phyloP scores from a whole-genome alignment of 37 sponge, comb jelly and placozoan genomes.

The Corticium candelabrum region DNA sequence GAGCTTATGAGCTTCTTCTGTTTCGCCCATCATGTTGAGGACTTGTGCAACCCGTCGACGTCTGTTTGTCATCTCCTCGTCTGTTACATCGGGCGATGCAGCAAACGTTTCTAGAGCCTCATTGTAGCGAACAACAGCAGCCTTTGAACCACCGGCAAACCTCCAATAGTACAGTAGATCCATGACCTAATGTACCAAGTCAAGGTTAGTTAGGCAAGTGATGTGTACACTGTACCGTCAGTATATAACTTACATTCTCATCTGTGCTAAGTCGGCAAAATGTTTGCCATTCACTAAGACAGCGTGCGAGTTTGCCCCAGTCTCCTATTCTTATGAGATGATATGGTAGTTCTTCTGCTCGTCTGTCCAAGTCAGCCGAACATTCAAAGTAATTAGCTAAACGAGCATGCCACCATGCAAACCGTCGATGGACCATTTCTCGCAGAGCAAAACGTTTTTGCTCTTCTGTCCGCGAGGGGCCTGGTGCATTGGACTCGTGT shows the following conservation, averaged over 20 bases:
- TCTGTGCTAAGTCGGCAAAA: constrained; percentile 9
- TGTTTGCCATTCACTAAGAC: constrained; percentile 12
- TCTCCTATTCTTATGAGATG: constrained; percentile 13
- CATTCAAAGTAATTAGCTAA: constrained; percentile 31
- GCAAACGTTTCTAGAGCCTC: constrained; percentile 11
- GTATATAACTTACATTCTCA: constrained; percentile 7
- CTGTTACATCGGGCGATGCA: background rate
- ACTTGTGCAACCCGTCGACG: background rate
- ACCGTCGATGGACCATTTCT: constrained; percentile 14
- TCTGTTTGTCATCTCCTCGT: background rate
- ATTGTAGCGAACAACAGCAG: constrained; percentile 3
- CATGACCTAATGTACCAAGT: constrained; percentile 6
- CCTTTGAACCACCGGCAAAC: constrained; percentile 9
- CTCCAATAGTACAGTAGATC: constrained; percentile 26
- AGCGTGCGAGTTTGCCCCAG: constrained; percentile 7
- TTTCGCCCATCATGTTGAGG: background rate
- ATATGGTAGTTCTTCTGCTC: constrained; percentile 32
- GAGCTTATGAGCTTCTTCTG: background rate
- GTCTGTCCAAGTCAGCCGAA: constrained; percentile 1
- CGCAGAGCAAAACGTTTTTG: background rate
- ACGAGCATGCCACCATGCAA: constrained; percentile 38
- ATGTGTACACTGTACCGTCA: too few species aligned
- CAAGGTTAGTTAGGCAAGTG: background rate
- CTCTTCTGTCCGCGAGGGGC: background rate
- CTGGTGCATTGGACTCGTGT: too few species aligned